Evolutionary conservation across 2,797 vertebrate genomes (phyloP).

Genomic region (Mus minutoides): DNA sequence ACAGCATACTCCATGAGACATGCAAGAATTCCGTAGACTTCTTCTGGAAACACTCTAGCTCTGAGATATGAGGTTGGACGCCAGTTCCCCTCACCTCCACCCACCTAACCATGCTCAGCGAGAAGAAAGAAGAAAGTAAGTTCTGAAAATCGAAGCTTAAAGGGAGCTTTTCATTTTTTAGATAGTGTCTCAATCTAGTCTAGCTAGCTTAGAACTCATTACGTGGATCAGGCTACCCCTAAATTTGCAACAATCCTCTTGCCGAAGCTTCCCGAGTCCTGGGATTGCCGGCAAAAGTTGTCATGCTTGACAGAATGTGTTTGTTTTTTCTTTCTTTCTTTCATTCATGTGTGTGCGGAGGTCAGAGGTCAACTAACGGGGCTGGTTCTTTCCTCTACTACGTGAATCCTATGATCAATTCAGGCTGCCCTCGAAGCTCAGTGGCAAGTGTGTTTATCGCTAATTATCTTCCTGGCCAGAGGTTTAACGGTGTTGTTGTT

Average conservation of each 20-base stretch:
- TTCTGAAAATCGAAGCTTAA: not conserved
- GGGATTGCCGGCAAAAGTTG: not conserved
- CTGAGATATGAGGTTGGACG: not conserved
- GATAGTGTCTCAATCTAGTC: not conserved
- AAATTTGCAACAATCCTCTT: not conserved
- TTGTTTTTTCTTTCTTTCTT: not conserved
- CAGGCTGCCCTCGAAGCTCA: not conserved
- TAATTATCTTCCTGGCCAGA: not conserved
- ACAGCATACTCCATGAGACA: not conserved
- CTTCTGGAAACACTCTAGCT: not conserved
- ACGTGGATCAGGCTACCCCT: not conserved
- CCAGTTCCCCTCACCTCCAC: not conserved
- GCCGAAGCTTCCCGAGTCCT: not conserved
- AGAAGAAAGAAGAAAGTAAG: not conserved
- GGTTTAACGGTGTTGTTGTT: not conserved
- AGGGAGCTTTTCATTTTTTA: not conserved
- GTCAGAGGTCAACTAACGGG: not conserved
- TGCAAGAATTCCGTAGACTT: not conserved
- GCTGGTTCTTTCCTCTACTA: not conserved
- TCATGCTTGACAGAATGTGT: not conserved
- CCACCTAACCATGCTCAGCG: not conserved
- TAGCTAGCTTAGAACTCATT: not conserved
- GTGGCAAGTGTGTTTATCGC: not conserved
- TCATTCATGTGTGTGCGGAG: not conserved
- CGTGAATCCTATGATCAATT: no score